Evolutionary conservation across 2,797 vertebrate species (phyloP).

Genomic region (Yasuhikotakia modesta): DNA sequence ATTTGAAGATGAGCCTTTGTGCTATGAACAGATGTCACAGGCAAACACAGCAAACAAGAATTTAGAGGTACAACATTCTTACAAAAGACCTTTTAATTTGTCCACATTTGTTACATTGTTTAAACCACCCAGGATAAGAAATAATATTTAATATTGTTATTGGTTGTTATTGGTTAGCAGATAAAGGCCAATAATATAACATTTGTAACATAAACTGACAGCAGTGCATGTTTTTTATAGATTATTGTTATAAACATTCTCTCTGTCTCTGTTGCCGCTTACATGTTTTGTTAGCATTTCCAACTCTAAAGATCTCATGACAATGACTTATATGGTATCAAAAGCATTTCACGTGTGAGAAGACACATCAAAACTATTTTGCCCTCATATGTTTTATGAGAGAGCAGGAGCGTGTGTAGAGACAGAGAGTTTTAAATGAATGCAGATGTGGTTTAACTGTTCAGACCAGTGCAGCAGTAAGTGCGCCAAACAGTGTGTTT

Average conservation of each 20-base stretch:
- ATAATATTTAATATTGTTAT: too few relatives aligned
- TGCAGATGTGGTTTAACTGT: slow-evolving; percentile 33
- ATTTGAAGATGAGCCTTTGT: slow-evolving; percentile 39
- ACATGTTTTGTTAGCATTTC: not conserved
- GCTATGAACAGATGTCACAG: slow-evolving; percentile 71
- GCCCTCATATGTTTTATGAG: slow-evolving; percentile 2
- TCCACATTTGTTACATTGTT: not conserved
- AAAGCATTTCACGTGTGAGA: not conserved
- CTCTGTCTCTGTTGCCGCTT: not conserved
- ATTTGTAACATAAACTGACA: not conserved
- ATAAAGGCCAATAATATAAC: not conserved
- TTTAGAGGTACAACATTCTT: slow-evolving; percentile 51
- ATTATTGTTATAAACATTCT: too few relatives aligned
- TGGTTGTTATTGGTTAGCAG: not conserved
- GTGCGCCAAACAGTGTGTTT: slow-evolving; percentile 3
- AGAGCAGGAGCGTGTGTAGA: slow-evolving; percentile 14
- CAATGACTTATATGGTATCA: not conserved
- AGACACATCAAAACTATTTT: slow-evolving; percentile 41
- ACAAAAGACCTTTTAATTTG: not conserved
- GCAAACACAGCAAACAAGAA: slow-evolving; percentile 30
- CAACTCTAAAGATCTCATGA: not conserved
- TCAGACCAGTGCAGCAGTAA: slow-evolving; percentile 42
- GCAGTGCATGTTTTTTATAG: not conserved
- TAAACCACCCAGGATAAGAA: not conserved
- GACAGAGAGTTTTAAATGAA: slow-evolving; percentile 20